A percentile compares a stretch with the other conserved stretches of the same genome.
Conservation (phyloP, 2,113 vertebrate species). For the pig (Sus scrofa) region DNA sequence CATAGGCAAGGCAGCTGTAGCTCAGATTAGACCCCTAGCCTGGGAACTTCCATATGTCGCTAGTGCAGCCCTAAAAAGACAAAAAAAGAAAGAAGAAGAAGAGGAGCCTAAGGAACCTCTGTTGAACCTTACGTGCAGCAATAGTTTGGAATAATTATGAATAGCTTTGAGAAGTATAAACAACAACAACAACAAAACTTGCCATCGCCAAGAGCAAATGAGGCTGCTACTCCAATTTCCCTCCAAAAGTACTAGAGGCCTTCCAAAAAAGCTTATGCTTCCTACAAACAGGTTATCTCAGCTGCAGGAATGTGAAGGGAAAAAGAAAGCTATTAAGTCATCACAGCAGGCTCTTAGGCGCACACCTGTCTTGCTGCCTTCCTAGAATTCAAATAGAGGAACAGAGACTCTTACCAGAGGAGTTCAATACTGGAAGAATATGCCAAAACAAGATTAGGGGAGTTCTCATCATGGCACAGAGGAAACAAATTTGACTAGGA, state of each 20-base stretch:
- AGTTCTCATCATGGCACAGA: no score
- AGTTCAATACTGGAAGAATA: conserved; percentile 45
- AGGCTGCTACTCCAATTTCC: neutral
- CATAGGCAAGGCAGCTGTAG: no score
- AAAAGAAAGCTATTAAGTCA: conserved; percentile 55
- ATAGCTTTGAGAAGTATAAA: conserved; percentile 38
- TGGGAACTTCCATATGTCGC: no score
- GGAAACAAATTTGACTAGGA: no score
- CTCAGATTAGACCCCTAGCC: no score
- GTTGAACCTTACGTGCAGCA: neutral
- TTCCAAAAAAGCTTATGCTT: conserved; percentile 55
- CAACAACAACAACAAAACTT: neutral
- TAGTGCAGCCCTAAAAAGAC: no score
- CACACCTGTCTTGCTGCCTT: conserved; percentile 49
- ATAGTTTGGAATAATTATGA: conserved; percentile 36
- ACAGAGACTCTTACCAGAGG: conserved; percentile 55
- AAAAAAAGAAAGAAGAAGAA: no score
- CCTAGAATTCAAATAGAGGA: conserved; percentile 57
- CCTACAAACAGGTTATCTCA: conserved; percentile 65
- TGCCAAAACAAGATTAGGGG: conserved; percentile 15
- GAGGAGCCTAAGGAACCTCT: neutral
- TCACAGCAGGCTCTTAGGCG: conserved; percentile 63
- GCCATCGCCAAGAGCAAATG: conserved; percentile 19
- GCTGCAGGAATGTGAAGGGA: conserved; percentile 26
- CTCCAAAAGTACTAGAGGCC: neutral